Conservation (phyloP, 2,888 invertebrate species). For the Panzeria rudis region DNA sequence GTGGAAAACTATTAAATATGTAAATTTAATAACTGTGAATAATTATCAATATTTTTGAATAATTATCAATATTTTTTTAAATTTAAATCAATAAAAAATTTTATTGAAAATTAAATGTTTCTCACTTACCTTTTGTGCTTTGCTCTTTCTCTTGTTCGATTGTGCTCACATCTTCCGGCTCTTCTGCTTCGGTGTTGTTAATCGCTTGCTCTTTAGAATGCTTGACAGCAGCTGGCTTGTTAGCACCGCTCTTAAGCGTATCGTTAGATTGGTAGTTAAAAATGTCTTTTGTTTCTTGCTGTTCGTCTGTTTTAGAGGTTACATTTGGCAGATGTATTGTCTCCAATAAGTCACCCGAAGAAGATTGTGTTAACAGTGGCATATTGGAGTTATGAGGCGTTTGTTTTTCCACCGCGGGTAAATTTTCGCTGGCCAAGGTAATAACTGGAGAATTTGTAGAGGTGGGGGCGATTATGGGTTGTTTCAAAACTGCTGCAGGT, state of each 20-base stretch:
- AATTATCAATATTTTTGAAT: not conserved
- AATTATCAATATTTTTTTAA: no score
- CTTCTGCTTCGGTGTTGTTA: constrained; percentile 19
- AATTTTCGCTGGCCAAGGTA: constrained; percentile 77
- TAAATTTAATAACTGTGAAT: not conserved
- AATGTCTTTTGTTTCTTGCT: constrained; percentile 54
- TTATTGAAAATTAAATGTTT: not conserved
- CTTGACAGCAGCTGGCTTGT: constrained; percentile 64
- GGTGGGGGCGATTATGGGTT: not conserved
- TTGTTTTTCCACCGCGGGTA: constrained; percentile 75
- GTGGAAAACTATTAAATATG: not conserved
- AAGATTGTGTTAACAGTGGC: constrained; percentile 69
- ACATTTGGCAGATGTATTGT: constrained; percentile 79
- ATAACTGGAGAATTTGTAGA: constrained; percentile 70
- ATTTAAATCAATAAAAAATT: no score
- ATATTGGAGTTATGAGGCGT: constrained; percentile 31
- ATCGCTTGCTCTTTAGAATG: constrained; percentile 54
- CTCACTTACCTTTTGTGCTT: constrained; percentile 72
- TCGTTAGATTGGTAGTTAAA: constrained; percentile 80
- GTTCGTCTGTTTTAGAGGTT: not conserved
- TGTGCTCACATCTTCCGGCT: constrained; percentile 17
- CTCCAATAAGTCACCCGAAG: constrained; percentile 75
- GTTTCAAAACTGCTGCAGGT: constrained; percentile 33
- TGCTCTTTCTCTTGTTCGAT: constrained; percentile 47
- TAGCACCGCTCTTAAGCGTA: constrained; percentile 78